Base-by-base conservation (phyloP, 2,797 vertebrate species). In the Acanthis flammea region DNA sequence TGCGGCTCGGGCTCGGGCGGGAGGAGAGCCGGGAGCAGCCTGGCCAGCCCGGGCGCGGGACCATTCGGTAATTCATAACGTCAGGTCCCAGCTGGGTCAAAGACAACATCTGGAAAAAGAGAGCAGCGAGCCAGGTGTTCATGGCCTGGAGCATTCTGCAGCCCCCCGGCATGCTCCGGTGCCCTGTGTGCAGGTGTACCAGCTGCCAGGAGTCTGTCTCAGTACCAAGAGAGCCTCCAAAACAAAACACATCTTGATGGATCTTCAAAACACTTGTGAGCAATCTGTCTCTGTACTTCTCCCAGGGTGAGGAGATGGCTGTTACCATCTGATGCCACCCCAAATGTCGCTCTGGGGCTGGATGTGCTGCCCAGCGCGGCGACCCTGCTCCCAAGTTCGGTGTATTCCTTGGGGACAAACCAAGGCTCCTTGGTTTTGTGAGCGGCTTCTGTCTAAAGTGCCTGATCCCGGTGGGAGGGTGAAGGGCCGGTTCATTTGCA, bases 21-120 rank as follows among this genome's bases (percentile, higher is more conserved):
- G 12, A 33, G 33, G 4, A 31, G 65, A 48, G 23, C 42, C 25
- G 24, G 58, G 19, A 57, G 55, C 33, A 35, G 33, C 55, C 33
- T 25, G 33, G 17, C 30, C 61, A 50, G 35, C 27, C 61, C 11
- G 1, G 35, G 10, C 17, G 2, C 7, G 8, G 47, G 22, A 10
- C 17, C 7, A 0, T 19, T 21, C 19, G 1, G 60, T 11, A 6
- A 9, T 27, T 14, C 11, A 1, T 7, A 15, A 9, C 6, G 5
- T 5, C 27, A 5, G 51, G 42, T 45, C 21, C n/a, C 61, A 7
- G 33, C 31, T 9, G 4, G 39, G 21, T 39, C n/a, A 19, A 23
- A 33, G 77, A 9, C 25, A 11, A 2, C 25, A 3, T 2, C 37
- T 18, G 41, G 48, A 12, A 18, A 4, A 41, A 11, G 58, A 42